A percentile compares a stretch with the other conserved stretches of the same genome.
Conservation (phyloP, 23 tunicate species). For the Oikopleura dioica region DNA sequence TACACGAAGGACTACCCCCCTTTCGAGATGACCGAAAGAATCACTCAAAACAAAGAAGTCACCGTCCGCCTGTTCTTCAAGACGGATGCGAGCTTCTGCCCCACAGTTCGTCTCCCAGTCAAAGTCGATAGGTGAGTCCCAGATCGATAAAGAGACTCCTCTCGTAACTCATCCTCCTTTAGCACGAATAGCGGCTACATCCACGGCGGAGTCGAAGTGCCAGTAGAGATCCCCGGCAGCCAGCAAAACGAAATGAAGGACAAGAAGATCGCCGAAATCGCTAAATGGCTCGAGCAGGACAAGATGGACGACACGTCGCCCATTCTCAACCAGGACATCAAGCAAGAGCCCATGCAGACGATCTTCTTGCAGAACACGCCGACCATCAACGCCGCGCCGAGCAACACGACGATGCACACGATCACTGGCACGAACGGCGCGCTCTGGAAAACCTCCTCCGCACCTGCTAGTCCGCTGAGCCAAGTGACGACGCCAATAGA, state of each 20-base stretch:
- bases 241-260: not conserved
- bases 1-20: not conserved
- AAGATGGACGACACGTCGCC: not conserved
- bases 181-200: not conserved
- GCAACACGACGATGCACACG: not conserved
- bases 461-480: slow-evolving; percentile 3
- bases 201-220: not conserved
- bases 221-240: not conserved
- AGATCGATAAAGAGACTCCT: too few species aligned
- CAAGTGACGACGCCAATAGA: not conserved
- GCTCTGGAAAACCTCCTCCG: not conserved
- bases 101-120: too few species aligned
- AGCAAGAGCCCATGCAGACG: too few species aligned
- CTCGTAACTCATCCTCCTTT: too few species aligned
- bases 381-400: not conserved
- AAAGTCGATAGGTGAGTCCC: too few species aligned
- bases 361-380: not conserved
- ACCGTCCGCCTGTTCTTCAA: not conserved
- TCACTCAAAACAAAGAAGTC: not conserved
- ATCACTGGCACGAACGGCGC: not conserved
- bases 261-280: not conserved
- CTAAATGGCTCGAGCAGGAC: slow-evolving; percentile 8
- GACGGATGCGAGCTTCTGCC: too few species aligned
- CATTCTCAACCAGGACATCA: too few species aligned
- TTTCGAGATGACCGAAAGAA: not conserved